phyloP scores from a whole-genome alignment of 1,140 invertebrate species.

The Thaumatotibia leucotreta region DNA sequence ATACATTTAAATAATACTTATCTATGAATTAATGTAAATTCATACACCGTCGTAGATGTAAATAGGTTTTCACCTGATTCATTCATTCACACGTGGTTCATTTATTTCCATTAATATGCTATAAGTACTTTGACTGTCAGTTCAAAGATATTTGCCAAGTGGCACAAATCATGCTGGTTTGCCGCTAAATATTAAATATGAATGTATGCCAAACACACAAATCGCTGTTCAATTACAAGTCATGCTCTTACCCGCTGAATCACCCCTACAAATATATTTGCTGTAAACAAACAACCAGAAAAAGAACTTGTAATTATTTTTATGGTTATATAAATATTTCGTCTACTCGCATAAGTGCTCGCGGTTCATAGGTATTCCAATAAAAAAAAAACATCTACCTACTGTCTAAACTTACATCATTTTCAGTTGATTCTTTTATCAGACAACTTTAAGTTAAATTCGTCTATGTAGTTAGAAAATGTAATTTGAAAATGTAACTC shows the following conservation, averaged over 20 bases:
- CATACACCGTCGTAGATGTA: background rate
- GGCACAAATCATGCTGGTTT: constrained; percentile 18
- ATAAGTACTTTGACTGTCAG: background rate
- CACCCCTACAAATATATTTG: background rate
- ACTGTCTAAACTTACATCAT: no score
- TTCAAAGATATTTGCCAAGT: constrained; percentile 18
- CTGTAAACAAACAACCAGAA: background rate
- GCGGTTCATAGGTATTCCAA: no score
- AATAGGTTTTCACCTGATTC: background rate
- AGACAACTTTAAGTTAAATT: no score
- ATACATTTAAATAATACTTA: no score
- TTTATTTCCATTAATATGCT: background rate
- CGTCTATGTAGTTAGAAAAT: no score
- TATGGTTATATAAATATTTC: background rate
- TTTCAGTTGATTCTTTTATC: no score
- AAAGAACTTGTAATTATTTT: background rate
- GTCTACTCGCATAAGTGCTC: no score
- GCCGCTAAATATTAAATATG: background rate
- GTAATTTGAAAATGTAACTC: no score
- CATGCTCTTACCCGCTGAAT: background rate
- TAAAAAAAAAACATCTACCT: no score
- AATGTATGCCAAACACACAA: constrained; percentile 19
- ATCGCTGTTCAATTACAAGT: constrained; percentile 2
- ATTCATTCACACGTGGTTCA: background rate
- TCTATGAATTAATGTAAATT: background rate